Conservation (phyloP, 2,113 vertebrate species). For the Herpailurus yagouaroundi region DNA sequence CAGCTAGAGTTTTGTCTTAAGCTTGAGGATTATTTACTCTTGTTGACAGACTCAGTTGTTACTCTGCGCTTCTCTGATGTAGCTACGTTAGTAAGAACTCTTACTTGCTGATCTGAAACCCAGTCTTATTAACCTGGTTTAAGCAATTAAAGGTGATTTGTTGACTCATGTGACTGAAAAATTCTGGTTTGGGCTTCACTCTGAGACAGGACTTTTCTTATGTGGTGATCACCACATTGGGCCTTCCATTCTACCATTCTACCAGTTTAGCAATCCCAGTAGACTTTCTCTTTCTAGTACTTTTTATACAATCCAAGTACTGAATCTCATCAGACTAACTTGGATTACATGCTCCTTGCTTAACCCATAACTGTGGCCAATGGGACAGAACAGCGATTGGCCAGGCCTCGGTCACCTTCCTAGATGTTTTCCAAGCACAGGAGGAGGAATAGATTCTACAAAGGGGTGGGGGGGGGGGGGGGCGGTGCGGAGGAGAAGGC, state of each 20-base stretch:
- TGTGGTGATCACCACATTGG: background rate
- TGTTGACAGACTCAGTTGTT: background rate
- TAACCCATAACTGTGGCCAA: background rate
- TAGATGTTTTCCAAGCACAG: background rate
- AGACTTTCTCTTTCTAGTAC: background rate
- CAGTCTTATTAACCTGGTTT: background rate
- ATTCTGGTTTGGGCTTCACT: background rate
- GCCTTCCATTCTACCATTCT: background rate
- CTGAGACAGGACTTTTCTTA: background rate
- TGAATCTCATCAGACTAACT: background rate
- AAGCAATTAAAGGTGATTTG: background rate
- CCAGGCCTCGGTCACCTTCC: background rate
- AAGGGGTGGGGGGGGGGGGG: background rate
- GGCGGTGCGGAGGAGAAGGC: too few species aligned
- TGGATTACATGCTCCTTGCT: background rate
- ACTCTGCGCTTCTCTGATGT: background rate
- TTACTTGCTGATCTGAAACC: background rate
- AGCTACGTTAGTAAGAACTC: background rate
- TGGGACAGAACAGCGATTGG: background rate
- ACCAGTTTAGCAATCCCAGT: background rate
- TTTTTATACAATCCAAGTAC: background rate
- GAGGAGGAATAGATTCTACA: background rate
- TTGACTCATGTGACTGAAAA: background rate
- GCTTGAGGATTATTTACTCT: background rate
- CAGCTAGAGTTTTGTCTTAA: constrained; percentile 17